Evolutionary conservation across 1,140 invertebrate genomes (phyloP).

Genomic region (Rhizoglyphus robini): DNA sequence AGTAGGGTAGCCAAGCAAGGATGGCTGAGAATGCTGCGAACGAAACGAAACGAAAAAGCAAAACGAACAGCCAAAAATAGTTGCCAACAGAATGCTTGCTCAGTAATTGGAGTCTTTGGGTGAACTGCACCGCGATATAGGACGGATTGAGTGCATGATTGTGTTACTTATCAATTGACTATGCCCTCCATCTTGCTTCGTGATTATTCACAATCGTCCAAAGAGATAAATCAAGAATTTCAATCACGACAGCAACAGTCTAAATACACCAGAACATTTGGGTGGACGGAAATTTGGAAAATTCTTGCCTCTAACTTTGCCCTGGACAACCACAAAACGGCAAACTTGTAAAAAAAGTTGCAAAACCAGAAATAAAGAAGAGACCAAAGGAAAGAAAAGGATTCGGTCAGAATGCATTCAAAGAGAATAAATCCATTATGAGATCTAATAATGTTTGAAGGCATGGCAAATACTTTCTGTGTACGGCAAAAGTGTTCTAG

Average conservation of each 20-base stretch:
- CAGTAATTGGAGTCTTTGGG: too few species aligned
- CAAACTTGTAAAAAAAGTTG: too few species aligned
- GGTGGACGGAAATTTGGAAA: neutral
- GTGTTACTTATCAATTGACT: neutral
- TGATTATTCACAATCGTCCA: neutral
- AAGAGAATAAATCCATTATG: too few species aligned
- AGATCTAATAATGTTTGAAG: too few species aligned
- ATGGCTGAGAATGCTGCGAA: neutral
- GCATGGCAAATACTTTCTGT: too few species aligned
- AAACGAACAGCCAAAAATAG: neutral
- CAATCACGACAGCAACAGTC: constrained; percentile 15
- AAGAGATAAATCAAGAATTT: neutral
- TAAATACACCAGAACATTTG: neutral
- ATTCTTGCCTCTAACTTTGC: too few species aligned
- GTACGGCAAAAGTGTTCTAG: too few species aligned
- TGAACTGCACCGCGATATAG: too few species aligned
- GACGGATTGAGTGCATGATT: neutral
- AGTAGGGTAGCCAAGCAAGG: constrained; percentile 1
- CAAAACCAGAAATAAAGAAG: too few species aligned
- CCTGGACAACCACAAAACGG: too few species aligned
- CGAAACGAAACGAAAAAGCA: neutral
- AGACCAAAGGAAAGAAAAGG: too few species aligned
- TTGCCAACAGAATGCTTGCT: neutral
- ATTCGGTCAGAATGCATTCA: too few species aligned
- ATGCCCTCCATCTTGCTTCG: neutral